Conservation (phyloP, 1,140 invertebrate genomes). For the Eumeta japonica region DNA sequence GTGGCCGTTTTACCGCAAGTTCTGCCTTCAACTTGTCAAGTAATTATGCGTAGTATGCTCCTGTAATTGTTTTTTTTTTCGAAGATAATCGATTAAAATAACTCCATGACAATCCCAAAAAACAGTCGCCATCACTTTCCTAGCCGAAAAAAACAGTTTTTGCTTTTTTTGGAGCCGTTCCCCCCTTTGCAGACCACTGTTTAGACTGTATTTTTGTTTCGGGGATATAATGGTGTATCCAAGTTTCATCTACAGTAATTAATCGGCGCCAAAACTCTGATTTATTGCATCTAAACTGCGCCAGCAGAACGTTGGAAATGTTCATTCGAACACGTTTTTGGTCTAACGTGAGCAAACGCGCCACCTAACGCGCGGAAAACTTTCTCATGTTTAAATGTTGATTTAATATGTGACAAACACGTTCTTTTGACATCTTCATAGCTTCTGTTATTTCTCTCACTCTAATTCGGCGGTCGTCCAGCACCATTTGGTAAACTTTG, state of each 20-base stretch:
- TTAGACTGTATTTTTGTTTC: conserved; percentile 32
- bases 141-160: conserved; percentile 9
- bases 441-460: conserved; percentile 2
- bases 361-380: conserved; percentile 18
- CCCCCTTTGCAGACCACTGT: conserved; percentile 22
- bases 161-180: conserved; percentile 17
- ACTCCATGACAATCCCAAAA: background rate
- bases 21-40: conserved; percentile 18
- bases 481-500: conserved; percentile 15
- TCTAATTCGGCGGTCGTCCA: conserved; percentile 15
- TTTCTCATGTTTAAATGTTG: conserved; percentile 15
- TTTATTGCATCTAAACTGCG: background rate
- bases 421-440: conserved; percentile 1
- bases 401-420: conserved; percentile 8
- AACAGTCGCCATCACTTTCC: conserved; percentile 9
- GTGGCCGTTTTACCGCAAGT: conserved; percentile 2
- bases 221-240: conserved; percentile 37
- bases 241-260: conserved; percentile 40
- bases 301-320: conserved; percentile 5
- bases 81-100: conserved; percentile 26
- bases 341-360: conserved; percentile 21
- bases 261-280: conserved; percentile 22
- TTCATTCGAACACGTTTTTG: conserved; percentile 8
- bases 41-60: conserved; percentile 17
- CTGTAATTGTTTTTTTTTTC: conserved; percentile 26